These are phyloP conservation scores for Rhipidura dahli DNA, from an alignment of 2,113 vertebrate species.

Conservation along the genomic window DNA sequence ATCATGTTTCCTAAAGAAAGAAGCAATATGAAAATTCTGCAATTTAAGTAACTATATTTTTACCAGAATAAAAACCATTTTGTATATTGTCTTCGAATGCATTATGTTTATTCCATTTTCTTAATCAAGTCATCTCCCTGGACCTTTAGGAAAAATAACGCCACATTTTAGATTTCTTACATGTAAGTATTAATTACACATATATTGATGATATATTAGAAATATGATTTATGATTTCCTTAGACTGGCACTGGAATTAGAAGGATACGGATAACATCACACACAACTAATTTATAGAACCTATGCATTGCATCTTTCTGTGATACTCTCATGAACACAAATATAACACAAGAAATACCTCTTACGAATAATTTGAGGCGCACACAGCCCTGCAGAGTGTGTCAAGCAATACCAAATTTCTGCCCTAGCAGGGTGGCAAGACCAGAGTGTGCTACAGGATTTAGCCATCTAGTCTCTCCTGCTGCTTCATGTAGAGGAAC, in stretches of 20 bases:
- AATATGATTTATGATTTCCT: background rate
- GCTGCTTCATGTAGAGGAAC: background rate
- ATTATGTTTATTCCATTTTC: background rate
- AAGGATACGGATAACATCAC: background rate
- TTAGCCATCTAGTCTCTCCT: background rate
- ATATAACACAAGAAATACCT: background rate
- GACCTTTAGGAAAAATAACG: background rate
- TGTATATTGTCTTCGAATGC: background rate
- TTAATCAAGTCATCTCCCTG: background rate
- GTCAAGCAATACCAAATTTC: background rate
- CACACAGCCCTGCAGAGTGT: accelerated
- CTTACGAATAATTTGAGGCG: background rate
- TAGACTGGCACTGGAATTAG: background rate
- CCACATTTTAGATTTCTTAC: background rate
- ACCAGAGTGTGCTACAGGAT: background rate
- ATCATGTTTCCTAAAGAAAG: background rate
- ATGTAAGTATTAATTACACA: background rate
- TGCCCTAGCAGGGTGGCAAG: background rate
- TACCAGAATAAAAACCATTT: background rate
- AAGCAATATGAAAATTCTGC: background rate
- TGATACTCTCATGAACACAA: background rate
- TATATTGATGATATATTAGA: background rate
- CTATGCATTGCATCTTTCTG: background rate
- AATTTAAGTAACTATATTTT: background rate
- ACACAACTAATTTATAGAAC: background rate